Evolutionary conservation across 2,888 invertebrate genomes (phyloP).

Genomic region (Leucophenga montana): DNA sequence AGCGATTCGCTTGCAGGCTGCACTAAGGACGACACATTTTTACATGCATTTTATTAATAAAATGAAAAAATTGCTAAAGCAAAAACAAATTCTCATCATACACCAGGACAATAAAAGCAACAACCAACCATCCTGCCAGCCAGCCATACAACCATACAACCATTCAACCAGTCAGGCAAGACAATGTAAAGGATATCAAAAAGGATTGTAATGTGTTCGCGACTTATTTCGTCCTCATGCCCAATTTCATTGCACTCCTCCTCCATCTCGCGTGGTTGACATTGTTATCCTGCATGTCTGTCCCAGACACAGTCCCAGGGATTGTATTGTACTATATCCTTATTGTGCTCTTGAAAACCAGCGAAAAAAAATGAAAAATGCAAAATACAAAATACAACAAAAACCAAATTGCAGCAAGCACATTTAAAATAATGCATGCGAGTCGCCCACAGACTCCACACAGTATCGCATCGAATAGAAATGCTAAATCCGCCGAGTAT

Average conservation of each 20-base stretch:
- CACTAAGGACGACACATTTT: slow-evolving; percentile 46
- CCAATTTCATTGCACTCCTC: background rate
- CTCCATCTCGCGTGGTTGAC: background rate
- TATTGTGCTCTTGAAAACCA: slow-evolving; percentile 2
- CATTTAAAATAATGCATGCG: slow-evolving; percentile 14
- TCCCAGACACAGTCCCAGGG: background rate
- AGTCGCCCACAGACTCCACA: background rate
- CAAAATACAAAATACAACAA: background rate
- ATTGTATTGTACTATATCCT: background rate
- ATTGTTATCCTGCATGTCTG: slow-evolving; percentile 15
- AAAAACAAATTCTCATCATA: slow-evolving; percentile 53
- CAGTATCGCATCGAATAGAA: background rate
- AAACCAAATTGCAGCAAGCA: background rate
- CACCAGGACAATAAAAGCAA: slow-evolving; percentile 35
- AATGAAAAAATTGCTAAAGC: slow-evolving; percentile 39
- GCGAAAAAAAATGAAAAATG: too few relatives aligned
- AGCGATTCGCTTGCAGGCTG: background rate
- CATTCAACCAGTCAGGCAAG: slow-evolving; percentile 4
- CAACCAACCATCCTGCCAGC: slow-evolving; percentile 17
- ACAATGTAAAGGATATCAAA: slow-evolving; percentile 21
- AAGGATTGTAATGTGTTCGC: slow-evolving; percentile 27
- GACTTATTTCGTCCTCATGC: slow-evolving; percentile 1
- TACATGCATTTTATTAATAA: slow-evolving; percentile 63
- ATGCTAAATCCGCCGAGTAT: background rate
- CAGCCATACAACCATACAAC: slow-evolving; percentile 26